These are phyloP conservation scores for Dipus sagitta DNA, from an alignment of 2,797 vertebrate species.

Conservation along the genomic window DNA sequence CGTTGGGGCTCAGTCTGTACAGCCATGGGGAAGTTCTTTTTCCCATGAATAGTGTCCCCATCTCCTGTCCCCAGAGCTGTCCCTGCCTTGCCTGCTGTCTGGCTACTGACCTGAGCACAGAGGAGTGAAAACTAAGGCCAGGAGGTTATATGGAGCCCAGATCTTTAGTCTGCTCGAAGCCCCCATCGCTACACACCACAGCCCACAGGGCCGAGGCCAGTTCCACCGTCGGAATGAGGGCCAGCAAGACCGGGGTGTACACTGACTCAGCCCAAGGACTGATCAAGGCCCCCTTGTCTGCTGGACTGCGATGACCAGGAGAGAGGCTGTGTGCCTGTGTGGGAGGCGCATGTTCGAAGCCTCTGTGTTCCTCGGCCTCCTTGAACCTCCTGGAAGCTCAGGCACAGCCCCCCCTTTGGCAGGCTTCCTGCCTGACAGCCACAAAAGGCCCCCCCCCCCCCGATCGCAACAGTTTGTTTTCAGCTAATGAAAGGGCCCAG, in stretches of 20 bases:
- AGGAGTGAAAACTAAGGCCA: neutral
- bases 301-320: fast-evolving
- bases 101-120: neutral
- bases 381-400: neutral
- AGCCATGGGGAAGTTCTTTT: too few species aligned
- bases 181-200: fast-evolving
- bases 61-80: fast-evolving
- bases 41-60: fast-evolving
- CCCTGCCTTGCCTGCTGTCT: neutral
- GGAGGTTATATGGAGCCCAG: neutral
- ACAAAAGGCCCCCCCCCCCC: fast-evolving
- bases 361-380: neutral
- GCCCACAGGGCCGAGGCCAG: fast-evolving
- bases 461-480: fast-evolving
- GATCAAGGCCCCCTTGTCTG: neutral
- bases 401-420: neutral
- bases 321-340: fast-evolving
- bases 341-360: fast-evolving
- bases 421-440: fast-evolving
- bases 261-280: fast-evolving
- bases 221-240: fast-evolving
- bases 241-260: fast-evolving
- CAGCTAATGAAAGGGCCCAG: neutral
- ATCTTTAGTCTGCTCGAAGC: neutral
- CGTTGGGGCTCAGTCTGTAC: neutral